A percentile compares a stretch with the other conserved stretches of the same genome.
phyloP scores from a whole-genome alignment of 2,113 vertebrate species.

The Acrocephalus arundinaceus region DNA sequence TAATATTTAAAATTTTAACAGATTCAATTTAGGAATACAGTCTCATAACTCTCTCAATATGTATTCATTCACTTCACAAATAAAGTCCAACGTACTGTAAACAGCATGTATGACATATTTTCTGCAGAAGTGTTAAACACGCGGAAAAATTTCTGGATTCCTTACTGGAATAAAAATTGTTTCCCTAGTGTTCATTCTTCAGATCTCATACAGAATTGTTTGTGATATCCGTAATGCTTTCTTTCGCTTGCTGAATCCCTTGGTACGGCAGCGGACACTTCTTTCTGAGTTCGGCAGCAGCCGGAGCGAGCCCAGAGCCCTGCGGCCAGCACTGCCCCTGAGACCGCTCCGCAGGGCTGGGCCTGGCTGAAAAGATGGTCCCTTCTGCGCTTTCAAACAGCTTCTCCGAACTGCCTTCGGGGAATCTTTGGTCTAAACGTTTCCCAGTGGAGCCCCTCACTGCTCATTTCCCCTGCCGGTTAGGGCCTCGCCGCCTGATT shows the following conservation, averaged over 20 bases:
- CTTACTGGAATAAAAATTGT: background rate
- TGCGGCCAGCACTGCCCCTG: accelerated
- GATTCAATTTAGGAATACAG: background rate
- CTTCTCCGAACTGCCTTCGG: accelerated
- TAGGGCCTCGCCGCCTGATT: accelerated
- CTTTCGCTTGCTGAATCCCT: accelerated
- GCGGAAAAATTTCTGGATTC: accelerated
- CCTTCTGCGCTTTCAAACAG: accelerated
- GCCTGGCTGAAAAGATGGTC: accelerated
- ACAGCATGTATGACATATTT: accelerated
- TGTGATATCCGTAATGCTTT: accelerated
- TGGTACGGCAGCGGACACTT: accelerated
- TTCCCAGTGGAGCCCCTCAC: accelerated
- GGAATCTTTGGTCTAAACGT: accelerated
- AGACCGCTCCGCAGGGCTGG: too few species aligned
- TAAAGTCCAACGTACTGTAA: background rate
- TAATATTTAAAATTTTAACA: background rate
- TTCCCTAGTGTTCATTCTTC: accelerated
- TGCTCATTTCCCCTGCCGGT: accelerated
- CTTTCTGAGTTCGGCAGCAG: too few species aligned
- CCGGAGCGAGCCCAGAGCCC: accelerated
- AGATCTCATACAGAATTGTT: too few species aligned
- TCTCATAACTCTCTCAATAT: background rate
- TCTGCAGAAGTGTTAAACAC: background rate
- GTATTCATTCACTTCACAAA: background rate